Evolutionary conservation across 2,113 vertebrate genomes (phyloP).

Genomic region (Prinia subflava): DNA sequence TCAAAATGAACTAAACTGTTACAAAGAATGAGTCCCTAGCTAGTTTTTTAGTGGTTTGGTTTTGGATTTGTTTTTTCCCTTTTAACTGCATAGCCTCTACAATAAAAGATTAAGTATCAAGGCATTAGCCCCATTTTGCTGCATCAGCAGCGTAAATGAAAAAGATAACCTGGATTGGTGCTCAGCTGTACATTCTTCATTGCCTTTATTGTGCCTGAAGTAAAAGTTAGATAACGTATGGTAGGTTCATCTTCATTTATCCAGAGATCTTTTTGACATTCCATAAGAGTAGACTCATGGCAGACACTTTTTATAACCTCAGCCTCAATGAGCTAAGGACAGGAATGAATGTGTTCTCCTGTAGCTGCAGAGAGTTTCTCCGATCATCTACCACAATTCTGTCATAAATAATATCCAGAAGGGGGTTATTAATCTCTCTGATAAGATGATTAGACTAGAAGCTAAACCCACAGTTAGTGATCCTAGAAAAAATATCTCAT

Average conservation of each 20-base stretch:
- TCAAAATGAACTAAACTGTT: background rate
- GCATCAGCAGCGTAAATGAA: background rate
- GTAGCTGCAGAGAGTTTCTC: background rate
- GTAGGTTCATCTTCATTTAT: background rate
- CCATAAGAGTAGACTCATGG: background rate
- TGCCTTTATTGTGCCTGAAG: background rate
- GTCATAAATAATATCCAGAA: background rate
- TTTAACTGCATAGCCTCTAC: background rate
- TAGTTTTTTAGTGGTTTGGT: background rate
- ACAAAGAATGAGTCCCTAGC: background rate
- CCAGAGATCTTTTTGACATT: background rate
- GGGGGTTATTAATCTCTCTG: background rate
- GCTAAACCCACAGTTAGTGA: background rate
- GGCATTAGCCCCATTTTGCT: background rate
- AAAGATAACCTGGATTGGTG: background rate
- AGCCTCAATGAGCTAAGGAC: background rate
- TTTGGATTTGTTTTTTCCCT: background rate
- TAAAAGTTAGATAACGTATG: background rate
- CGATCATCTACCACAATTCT: background rate
- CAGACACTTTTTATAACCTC: background rate
- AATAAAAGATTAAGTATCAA: background rate
- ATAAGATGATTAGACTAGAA: background rate
- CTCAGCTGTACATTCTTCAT: background rate
- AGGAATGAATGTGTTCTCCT: background rate
- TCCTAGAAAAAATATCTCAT: background rate